A percentile compares a stretch with the other conserved stretches of the same genome.
These are phyloP conservation scores for Diprion similis DNA, from an alignment of 1,140 invertebrate genomes.

Conservation along the genomic window DNA sequence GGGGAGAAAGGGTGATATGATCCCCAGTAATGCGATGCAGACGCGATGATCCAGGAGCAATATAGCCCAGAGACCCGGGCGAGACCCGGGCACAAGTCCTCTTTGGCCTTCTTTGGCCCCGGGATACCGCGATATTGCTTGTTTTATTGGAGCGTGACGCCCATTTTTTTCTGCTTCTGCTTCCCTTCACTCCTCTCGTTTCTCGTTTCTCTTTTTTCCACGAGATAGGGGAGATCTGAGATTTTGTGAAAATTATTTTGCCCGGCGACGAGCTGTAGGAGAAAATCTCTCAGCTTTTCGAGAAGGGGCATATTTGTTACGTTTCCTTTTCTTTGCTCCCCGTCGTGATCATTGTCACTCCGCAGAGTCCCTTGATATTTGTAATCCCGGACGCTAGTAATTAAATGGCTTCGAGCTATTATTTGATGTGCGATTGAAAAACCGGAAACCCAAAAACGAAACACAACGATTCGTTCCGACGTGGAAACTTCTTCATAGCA, in stretches of 20 bases:
- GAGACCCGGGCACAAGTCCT: slow-evolving; percentile 29
- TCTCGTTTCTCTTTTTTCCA: neutral
- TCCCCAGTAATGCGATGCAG: slow-evolving; percentile 53
- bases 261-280: neutral
- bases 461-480: too few species aligned
- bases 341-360: too few species aligned
- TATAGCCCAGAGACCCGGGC: slow-evolving; percentile 35
- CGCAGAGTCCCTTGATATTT: too few species aligned
- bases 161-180: slow-evolving; percentile 30
- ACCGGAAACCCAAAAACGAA: too few species aligned
- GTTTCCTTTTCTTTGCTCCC: neutral
- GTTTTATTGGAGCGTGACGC: slow-evolving; percentile 55
- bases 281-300: neutral
- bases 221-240: neutral
- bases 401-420: too few species aligned
- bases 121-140: slow-evolving; percentile 53
- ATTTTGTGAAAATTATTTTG: neutral
- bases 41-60: slow-evolving; percentile 54
- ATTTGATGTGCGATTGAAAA: too few species aligned
- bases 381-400: too few species aligned
- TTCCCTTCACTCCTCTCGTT: neutral
- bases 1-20: slow-evolving; percentile 52
- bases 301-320: neutral
- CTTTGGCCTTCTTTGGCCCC: slow-evolving; percentile 39
- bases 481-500: too few species aligned